phyloP scores from a whole-genome alignment of 2,797 vertebrate species.

The Leptatherina wallacei region DNA sequence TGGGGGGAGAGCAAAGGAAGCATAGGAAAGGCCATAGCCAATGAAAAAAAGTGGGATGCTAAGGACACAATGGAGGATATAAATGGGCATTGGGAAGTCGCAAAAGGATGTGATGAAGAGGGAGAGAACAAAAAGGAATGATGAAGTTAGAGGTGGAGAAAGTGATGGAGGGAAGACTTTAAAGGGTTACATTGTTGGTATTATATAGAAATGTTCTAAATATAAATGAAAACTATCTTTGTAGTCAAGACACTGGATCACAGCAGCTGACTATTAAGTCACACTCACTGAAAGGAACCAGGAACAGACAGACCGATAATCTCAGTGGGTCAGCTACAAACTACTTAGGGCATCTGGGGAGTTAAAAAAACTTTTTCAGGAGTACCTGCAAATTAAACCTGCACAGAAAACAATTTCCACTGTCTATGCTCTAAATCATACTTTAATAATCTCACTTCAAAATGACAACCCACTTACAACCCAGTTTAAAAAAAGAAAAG shows the following conservation, averaged over 20 bases:
- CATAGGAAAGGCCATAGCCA: not conserved
- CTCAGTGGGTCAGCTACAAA: slow-evolving; percentile 32
- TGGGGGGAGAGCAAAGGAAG: not conserved
- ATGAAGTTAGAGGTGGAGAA: not conserved
- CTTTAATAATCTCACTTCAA: no score
- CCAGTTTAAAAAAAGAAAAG: no score
- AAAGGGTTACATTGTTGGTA: slow-evolving; percentile 14
- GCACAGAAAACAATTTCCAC: no score
- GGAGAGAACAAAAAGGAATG: not conserved
- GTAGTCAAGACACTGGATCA: slow-evolving; percentile 27
- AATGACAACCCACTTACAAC: no score
- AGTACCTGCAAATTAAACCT: no score
- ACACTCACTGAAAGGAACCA: slow-evolving; percentile 18
- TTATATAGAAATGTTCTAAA: slow-evolving; percentile 41
- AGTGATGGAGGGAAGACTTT: not conserved
- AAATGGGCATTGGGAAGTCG: not conserved
- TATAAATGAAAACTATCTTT: slow-evolving; percentile 30
- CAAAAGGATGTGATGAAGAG: not conserved
- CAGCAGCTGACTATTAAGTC: slow-evolving; percentile 54
- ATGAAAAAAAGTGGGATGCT: slow-evolving; percentile 2
- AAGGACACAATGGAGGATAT: slow-evolving; percentile 14
- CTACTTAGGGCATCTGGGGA: slow-evolving; percentile 6
- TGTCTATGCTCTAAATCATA: no score
- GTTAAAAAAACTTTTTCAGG: not conserved
- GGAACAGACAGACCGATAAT: slow-evolving; percentile 20